A percentile compares a stretch with the other conserved stretches of the same genome.
phyloP scores from a whole-genome alignment of 2,888 invertebrate genomes.

The Leptogaster cylindrica region DNA sequence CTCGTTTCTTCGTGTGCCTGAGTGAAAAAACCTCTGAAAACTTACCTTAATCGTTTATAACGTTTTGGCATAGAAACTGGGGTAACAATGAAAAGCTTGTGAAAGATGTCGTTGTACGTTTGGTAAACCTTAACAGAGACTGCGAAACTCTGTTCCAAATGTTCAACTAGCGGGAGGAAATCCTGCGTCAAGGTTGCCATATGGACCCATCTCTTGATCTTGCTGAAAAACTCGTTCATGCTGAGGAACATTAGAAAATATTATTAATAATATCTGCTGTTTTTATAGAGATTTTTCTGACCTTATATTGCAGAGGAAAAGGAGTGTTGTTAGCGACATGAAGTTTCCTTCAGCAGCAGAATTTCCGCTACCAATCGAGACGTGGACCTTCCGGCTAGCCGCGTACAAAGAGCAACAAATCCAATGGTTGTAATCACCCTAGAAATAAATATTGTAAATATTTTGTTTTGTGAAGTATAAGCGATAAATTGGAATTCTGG shows the following conservation, averaged over 20 bases:
- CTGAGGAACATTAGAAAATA: conserved; percentile 62
- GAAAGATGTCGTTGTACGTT: conserved; percentile 87
- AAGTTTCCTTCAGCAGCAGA: conserved; percentile 85
- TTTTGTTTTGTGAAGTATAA: too few species aligned
- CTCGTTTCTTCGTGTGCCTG: not conserved
- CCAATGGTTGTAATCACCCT: conserved; percentile 94
- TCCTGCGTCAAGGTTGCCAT: conserved; percentile 88
- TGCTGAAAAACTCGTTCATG: conserved; percentile 90
- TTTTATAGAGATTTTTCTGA: conserved; percentile 54
- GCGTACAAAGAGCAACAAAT: conserved; percentile 93
- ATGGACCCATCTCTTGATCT: conserved; percentile 94
- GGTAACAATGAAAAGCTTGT: conserved; percentile 78
- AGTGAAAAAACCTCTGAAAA: not conserved
- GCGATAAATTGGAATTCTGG: too few species aligned
- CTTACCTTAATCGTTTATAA: conserved; percentile 58
- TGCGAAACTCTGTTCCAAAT: conserved; percentile 87
- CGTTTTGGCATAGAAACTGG: conserved; percentile 61
- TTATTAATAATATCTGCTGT: not conserved
- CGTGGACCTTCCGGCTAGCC: conserved; percentile 79
- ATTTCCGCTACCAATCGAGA: conserved; percentile 79
- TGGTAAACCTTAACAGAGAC: conserved; percentile 94
- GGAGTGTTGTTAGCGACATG: conserved; percentile 87
- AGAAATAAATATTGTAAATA: too few species aligned
- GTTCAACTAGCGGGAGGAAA: conserved; percentile 81
- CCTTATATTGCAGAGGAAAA: conserved; percentile 89